Evolutionary conservation across 2,888 invertebrate genomes (phyloP), one percentile per base, ranked within the genome.

Genomic region (Dyspetes luteomarginatus): DNA sequence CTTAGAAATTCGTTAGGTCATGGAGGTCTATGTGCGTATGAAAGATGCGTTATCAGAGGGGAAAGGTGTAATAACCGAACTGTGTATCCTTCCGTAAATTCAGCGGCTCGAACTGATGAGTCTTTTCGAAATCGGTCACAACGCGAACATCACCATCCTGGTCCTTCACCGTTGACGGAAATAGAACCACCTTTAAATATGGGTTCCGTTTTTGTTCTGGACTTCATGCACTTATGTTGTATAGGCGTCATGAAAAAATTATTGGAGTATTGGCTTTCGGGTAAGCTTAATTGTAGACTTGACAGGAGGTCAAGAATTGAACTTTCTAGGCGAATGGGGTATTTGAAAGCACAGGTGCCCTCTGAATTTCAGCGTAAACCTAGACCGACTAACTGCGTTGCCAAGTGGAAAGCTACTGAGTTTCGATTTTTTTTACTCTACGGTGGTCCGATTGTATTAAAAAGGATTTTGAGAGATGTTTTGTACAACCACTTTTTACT

Each of bases 1-100:
- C 24, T 76, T 9, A 81, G 78, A 56, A 41, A 64, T 19, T 72
- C 67, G 1, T 81, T 76, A 60, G 55, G 45, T n/a, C 65, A 76
- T 19, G 58, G 64, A 48, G 55, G 50, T 12, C 68, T 56, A 19
- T 26, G 55, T 64, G 71, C 24, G 17, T 79, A 76, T 30, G 76
- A 76, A 62, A 17, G 76, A 4, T 76, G 80, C 52, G 64, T 22
- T 5, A 43, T 68, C 15, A 4, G 48, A 19, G 71, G 80, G 28
- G 17, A 1, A 12, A 7, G 36, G 36, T 2, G 12, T 7, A 2
- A 9, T 12, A 30, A 15, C 3, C 65, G 22, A 48, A 60, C 68
- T 19, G 28, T 76, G n/a, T 68, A 76, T 30, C 52, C 60, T 56
- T 58, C 36, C 19, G 26, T 60, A 3, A n/a, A 68, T 12, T 22